Evolutionary conservation across 2,797 vertebrate species (phyloP).

Genomic region (Trematomus bernacchii): DNA sequence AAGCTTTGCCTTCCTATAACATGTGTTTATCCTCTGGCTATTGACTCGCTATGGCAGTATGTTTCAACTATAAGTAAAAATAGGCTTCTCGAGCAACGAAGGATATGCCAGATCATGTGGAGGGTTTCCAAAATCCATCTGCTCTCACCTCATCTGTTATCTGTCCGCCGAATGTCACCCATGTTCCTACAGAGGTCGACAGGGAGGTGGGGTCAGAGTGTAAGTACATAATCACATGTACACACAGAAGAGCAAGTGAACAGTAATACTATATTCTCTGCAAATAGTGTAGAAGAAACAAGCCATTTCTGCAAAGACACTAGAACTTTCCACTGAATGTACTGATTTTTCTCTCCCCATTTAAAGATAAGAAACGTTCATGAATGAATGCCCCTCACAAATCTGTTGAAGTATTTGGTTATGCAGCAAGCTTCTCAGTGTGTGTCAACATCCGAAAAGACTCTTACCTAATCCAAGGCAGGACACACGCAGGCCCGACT

Average conservation of each 20-base stretch:
- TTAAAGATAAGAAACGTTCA: background rate
- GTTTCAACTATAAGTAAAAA: slow-evolving; percentile 52
- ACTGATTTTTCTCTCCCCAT: background rate
- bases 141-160: slow-evolving; percentile 97
- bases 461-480: slow-evolving; percentile 96
- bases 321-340: background rate
- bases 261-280: slow-evolving; percentile 2
- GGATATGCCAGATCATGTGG: slow-evolving; percentile 40
- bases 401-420: slow-evolving; percentile 24
- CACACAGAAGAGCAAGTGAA: slow-evolving; percentile 16
- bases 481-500: slow-evolving; percentile 96
- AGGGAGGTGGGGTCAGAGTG: slow-evolving; percentile 39
- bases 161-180: slow-evolving; percentile 99
- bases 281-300: slow-evolving; percentile 19
- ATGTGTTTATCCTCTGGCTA: slow-evolving; percentile 31
- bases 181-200: slow-evolving; percentile 88
- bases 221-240: slow-evolving; percentile 36
- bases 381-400: slow-evolving; percentile 10
- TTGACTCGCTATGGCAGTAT: slow-evolving; percentile 7
- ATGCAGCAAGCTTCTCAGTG: slow-evolving; percentile 27
- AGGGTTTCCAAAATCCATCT: slow-evolving; percentile 67
- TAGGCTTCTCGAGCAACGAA: slow-evolving; percentile 44
- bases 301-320: slow-evolving; percentile 11
- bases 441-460: slow-evolving; percentile 14
- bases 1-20: slow-evolving; percentile 13